Evolutionary conservation across 1,140 invertebrate genomes (phyloP), one percentile per base, ranked within the genome.

Genomic region (Vanessa tameamea): DNA sequence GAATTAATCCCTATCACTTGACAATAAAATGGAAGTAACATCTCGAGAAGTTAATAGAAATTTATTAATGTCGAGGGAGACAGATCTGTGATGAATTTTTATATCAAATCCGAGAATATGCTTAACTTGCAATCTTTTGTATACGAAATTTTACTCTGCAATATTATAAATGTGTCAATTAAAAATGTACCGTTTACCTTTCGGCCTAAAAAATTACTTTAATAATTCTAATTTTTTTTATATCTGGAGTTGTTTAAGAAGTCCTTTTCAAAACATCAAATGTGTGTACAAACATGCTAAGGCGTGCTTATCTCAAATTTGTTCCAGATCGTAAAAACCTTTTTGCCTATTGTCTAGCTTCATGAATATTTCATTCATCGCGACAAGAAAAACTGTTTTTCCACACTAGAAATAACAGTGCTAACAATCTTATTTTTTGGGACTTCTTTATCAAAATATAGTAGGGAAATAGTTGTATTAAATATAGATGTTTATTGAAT

Each of bases 1-100:
- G 85, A 88, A 92, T 90, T 92, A 91, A 91, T 92, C 88, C 88
- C 87, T 92, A 91, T 91, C 87, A 90, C 87, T 92, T 87, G 84
- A 91, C 88, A 92, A 91, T 91, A 89, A 90, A 91, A 91, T 87
- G 87, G 78, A 89, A 90, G 88, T 87, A 87, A 91, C 87, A 87
- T 88, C 87, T 88, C 83, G 84, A 90, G 87, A 91, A 90, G 88
- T 92, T 91, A 90, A 92, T 92, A 89, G 84, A 91, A 89, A 91
- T 88, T 89, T 91, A 89, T 91, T 87, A 86, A 81, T 78, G 87
- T 87, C 85, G 75, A 78, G 82, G 78, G 80, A 80, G 80, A 73
- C 73, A 78, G 72, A 73, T 78, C 80, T 73, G 78, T 75, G 82
- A 85, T 87, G 82, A 84, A 83, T 87, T 84, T 86, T 83, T 83